These are phyloP conservation scores for Stegodyphus dumicola DNA, from an alignment of 1,140 invertebrate genomes.

Conservation along the genomic window DNA sequence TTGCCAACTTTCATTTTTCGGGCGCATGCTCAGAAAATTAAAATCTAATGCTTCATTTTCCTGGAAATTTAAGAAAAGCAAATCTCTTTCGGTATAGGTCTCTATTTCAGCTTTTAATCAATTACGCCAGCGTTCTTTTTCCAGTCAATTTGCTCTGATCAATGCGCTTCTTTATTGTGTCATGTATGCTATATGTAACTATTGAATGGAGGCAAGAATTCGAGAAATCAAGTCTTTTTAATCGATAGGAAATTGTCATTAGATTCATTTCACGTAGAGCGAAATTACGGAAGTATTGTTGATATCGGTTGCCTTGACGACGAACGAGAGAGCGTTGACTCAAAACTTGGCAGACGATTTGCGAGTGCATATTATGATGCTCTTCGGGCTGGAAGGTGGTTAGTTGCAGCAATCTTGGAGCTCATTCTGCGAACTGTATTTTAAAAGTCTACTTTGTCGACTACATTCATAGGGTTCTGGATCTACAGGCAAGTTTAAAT, in stretches of 20 bases:
- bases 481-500: conserved; percentile 31
- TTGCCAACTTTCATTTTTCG: too few species aligned
- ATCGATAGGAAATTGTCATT: conserved; percentile 35
- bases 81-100: too few species aligned
- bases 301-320: conserved; percentile 47
- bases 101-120: too few species aligned
- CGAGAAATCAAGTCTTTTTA: neutral
- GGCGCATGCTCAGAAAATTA: too few species aligned
- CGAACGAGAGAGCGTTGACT: conserved; percentile 55
- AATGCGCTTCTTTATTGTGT: too few species aligned
- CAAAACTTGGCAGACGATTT: conserved; percentile 55
- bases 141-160: too few species aligned
- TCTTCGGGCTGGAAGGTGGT: conserved; percentile 7
- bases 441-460: neutral
- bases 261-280: conserved; percentile 36
- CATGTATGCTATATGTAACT: too few species aligned
- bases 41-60: too few species aligned
- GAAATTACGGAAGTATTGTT: conserved; percentile 58
- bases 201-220: too few species aligned
- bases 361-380: conserved; percentile 19
- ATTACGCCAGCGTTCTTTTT: too few species aligned
- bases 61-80: too few species aligned
- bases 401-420: conserved; percentile 12
- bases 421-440: neutral
- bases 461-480: neutral